phyloP scores from a whole-genome alignment of 1,140 invertebrate species.

The Antheraea pernyi region DNA sequence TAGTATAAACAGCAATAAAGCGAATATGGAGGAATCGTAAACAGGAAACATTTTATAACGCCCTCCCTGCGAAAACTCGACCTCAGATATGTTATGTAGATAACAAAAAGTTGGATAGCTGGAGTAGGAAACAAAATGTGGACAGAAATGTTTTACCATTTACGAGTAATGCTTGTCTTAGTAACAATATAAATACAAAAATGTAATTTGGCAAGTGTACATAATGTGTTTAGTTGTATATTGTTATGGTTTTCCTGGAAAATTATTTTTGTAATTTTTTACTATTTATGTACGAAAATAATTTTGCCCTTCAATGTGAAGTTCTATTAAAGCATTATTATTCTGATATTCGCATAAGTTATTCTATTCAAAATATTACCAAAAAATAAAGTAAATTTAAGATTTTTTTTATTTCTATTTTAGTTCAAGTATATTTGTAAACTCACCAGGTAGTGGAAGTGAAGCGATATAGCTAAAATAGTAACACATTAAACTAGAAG shows the following conservation, averaged over 20 bases:
- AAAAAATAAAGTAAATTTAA: no score
- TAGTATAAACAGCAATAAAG: conserved; percentile 36
- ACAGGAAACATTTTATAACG: conserved; percentile 31
- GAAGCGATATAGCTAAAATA: no score
- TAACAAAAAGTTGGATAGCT: conserved; percentile 27
- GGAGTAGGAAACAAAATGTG: conserved; percentile 8
- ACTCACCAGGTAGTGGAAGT: no score
- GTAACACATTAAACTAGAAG: no score
- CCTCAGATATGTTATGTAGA: conserved; percentile 23
- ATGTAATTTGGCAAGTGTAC: background rate
- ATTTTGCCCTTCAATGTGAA: no score
- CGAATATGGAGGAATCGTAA: conserved; percentile 38
- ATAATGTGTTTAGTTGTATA: background rate
- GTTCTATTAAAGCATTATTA: no score
- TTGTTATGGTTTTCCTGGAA: background rate
- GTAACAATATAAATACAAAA: background rate
- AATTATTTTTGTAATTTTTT: background rate
- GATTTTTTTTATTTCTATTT: no score
- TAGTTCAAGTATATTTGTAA: no score
- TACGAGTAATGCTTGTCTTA: background rate
- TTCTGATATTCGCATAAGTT: no score
- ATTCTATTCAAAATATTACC: no score
- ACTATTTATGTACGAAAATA: background rate
- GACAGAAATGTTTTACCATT: conserved; percentile 8
- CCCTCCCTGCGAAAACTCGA: conserved; percentile 17